Percentiles rank a stretch among this genome's conserved stretches.
Evolutionary conservation across 2,797 vertebrate species (phyloP).

Genomic region (Ammospiza maritima): DNA sequence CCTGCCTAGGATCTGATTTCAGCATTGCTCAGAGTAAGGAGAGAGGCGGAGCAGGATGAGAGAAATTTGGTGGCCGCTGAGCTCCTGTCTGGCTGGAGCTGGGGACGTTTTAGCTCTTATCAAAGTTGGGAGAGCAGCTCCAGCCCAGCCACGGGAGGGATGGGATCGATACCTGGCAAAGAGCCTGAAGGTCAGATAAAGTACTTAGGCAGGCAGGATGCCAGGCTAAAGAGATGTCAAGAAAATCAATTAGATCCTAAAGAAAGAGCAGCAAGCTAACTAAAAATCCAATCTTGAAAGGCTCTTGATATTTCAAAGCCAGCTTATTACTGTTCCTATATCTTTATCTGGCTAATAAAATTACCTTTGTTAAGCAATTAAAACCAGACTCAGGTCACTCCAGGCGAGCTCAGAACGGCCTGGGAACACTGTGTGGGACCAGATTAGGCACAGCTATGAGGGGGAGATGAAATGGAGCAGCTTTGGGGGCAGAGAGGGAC

Average conservation of each 20-base stretch:
- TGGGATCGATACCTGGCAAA: slow-evolving; percentile 81
- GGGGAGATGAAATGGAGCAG: slow-evolving; percentile 30
- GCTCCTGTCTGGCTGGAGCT: slow-evolving; percentile 76
- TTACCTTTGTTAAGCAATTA: slow-evolving; percentile 80
- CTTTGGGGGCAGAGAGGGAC: slow-evolving; percentile 22
- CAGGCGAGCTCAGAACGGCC: slow-evolving; percentile 48
- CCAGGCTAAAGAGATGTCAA: slow-evolving; percentile 87
- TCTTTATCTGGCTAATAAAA: slow-evolving; percentile 80
- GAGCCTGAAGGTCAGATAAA: slow-evolving; percentile 85
- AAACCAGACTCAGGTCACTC: slow-evolving; percentile 66
- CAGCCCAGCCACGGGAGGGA: slow-evolving; percentile 72
- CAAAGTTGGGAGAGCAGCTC: slow-evolving; percentile 80
- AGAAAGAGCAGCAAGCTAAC: slow-evolving; percentile 82
- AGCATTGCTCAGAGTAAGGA: slow-evolving; percentile 56
- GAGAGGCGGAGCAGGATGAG: slow-evolving; percentile 65
- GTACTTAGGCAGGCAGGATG: slow-evolving; percentile 85
- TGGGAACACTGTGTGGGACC: slow-evolving; percentile 57
- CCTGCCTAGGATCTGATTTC: slow-evolving; percentile 67
- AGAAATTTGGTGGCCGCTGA: slow-evolving; percentile 79
- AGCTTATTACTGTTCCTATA: slow-evolving; percentile 76
- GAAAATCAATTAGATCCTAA: slow-evolving; percentile 86
- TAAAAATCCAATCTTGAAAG: slow-evolving; percentile 81
- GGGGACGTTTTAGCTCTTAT: slow-evolving; percentile 82
- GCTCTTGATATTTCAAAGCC: slow-evolving; percentile 76
- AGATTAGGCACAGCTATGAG: slow-evolving; percentile 34